A percentile compares a stretch with the other conserved stretches of the same genome.
phyloP scores from a whole-genome alignment of 2,888 invertebrate genomes.

The Clepsis dumicolana region DNA sequence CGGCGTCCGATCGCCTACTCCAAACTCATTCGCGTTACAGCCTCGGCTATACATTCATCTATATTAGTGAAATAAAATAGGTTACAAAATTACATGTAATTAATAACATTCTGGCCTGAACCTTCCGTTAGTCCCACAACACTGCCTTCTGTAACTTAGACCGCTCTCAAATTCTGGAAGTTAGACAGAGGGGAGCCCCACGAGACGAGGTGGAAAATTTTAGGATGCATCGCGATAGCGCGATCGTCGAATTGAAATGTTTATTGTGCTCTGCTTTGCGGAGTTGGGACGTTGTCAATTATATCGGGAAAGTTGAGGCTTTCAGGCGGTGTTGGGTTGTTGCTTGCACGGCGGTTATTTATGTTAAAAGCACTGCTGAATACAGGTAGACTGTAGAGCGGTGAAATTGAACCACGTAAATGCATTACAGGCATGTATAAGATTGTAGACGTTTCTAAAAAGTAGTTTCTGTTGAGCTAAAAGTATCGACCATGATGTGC shows the following conservation, averaged over 20 bases:
- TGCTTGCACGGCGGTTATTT: background rate
- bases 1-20: no score
- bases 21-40: no score
- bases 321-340: background rate
- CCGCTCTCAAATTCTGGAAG: constrained; percentile 41
- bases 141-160: constrained; percentile 12
- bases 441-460: no score
- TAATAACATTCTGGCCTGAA: background rate
- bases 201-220: constrained; percentile 57
- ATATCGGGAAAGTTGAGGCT: constrained; percentile 7
- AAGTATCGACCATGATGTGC: no score
- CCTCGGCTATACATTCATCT: no score
- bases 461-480: no score
- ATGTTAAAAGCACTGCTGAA: background rate
- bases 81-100: no score
- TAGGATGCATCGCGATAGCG: constrained; percentile 62
- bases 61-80: no score
- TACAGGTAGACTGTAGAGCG: constrained; percentile 3
- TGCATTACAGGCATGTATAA: no score
- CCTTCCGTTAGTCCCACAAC: background rate
- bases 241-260: constrained; percentile 35
- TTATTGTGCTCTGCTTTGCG: constrained; percentile 32
- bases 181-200: constrained; percentile 52
- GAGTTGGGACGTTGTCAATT: constrained; percentile 28
- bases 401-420: no score